Evolutionary conservation across 2,797 vertebrate genomes (phyloP).

Genomic region (Sebastolobus altivelis): DNA sequence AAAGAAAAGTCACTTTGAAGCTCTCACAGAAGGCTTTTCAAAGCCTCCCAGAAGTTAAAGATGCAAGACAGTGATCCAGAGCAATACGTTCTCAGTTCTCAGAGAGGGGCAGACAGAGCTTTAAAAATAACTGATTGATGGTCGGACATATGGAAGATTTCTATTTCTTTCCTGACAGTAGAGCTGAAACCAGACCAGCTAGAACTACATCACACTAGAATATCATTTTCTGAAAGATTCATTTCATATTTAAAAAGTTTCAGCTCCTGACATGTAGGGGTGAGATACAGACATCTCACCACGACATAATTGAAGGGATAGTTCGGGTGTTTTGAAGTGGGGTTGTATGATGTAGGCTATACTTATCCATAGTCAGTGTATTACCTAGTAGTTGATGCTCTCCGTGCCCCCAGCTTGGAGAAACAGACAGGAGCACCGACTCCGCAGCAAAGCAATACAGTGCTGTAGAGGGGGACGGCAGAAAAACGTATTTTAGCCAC

Average conservation of each 20-base stretch:
- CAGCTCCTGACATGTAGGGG: background rate
- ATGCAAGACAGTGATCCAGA: constrained; percentile 55
- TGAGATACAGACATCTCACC: background rate
- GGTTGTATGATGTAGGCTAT: too few relatives aligned
- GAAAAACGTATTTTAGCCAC: too few relatives aligned
- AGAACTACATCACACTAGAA: constrained; percentile 9
- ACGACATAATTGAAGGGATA: too few relatives aligned
- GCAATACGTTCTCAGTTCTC: background rate
- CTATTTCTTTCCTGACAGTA: constrained; percentile 6
- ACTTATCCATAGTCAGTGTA: too few relatives aligned
- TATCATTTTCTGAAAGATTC: background rate
- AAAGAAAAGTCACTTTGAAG: constrained; percentile 62
- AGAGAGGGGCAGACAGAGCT: constrained; percentile 21
- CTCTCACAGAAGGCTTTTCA: constrained; percentile 55
- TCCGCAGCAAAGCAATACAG: too few relatives aligned
- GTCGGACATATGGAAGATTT: constrained; percentile 17
- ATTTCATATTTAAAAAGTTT: background rate
- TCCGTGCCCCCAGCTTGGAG: too few relatives aligned
- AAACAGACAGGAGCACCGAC: too few relatives aligned
- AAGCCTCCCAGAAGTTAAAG: constrained; percentile 60
- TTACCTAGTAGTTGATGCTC: too few relatives aligned
- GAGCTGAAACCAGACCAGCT: constrained; percentile 31
- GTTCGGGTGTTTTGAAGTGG: too few relatives aligned
- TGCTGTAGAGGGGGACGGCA: too few relatives aligned
- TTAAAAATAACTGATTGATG: constrained; percentile 59